Evolutionary conservation across 1,140 invertebrate genomes (phyloP).

Genomic region (Trachymyrmex cornetzi): DNA sequence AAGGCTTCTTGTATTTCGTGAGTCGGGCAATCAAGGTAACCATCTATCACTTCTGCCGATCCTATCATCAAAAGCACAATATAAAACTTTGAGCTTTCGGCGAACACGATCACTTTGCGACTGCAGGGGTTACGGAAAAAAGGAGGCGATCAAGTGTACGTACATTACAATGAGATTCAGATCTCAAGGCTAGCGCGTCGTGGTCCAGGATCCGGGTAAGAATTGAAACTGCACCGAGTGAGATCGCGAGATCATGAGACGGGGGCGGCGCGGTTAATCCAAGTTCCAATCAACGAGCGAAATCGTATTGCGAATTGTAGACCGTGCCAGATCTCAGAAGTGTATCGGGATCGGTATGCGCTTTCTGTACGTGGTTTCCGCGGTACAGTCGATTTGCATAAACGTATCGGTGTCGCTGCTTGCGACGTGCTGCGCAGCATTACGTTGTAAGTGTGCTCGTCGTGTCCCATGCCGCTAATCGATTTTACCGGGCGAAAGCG

Average conservation of each 20-base stretch:
- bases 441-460: constrained; percentile 47
- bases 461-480: constrained; percentile 83
- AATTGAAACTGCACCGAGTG: constrained; percentile 35
- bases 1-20: constrained; percentile 30
- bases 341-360: constrained; percentile 1
- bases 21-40: constrained; percentile 39
- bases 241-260: constrained; percentile 22
- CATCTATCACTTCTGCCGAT: constrained; percentile 20
- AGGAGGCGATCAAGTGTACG: background rate
- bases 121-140: constrained; percentile 15
- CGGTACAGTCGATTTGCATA: constrained; percentile 64
- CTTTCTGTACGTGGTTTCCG: constrained; percentile 56
- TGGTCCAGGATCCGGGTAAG: constrained; percentile 19
- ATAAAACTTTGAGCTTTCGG: constrained; percentile 41
- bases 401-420: constrained; percentile 32
- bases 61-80: constrained; percentile 39
- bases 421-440: constrained; percentile 18
- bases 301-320: background rate
- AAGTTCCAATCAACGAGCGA: constrained; percentile 22
- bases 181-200: constrained; percentile 38
- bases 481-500: constrained; percentile 83
- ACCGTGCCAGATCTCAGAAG: constrained; percentile 7
- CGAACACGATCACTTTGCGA: constrained; percentile 19
- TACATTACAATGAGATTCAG: constrained; percentile 38
- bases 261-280: background rate